Conservation (phyloP, 1,140 invertebrate genomes). For the Aphaenogaster floridana region DNA sequence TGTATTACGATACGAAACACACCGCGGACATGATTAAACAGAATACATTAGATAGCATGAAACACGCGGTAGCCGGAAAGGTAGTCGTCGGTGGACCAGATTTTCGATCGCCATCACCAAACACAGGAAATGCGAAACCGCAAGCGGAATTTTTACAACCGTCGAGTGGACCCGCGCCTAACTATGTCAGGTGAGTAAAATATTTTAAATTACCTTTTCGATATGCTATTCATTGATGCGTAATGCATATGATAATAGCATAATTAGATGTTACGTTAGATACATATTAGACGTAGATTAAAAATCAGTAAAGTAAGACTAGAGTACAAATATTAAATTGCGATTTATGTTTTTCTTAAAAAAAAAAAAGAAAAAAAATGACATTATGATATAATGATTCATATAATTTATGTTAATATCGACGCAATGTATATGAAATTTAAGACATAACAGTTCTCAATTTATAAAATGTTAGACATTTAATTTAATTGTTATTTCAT, state of each 20-base stretch:
- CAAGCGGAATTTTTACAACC: constrained; percentile 87
- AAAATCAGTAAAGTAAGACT: background rate
- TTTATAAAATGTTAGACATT: too few relatives aligned
- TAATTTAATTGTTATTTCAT: too few relatives aligned
- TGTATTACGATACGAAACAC: constrained; percentile 71
- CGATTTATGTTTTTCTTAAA: too few relatives aligned
- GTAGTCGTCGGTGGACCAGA: constrained; percentile 84
- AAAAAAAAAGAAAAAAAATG: too few relatives aligned
- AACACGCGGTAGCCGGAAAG: constrained; percentile 80
- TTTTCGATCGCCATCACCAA: constrained; percentile 78
- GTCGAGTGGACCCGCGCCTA: constrained; percentile 81
- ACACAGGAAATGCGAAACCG: constrained; percentile 78
- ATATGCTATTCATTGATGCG: background rate
- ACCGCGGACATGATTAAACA: constrained; percentile 70
- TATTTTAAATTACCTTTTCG: constrained; percentile 6
- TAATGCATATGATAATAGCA: constrained; percentile 5
- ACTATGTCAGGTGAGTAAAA: constrained; percentile 85
- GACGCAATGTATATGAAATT: too few relatives aligned
- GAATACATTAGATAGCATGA: constrained; percentile 75
- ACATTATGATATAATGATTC: too few relatives aligned
- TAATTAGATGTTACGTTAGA: background rate
- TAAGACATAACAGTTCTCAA: too few relatives aligned
- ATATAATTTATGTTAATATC: too few relatives aligned
- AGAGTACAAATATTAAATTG: too few relatives aligned
- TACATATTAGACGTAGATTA: background rate